A percentile compares a stretch with the other conserved stretches of the same genome.
phyloP scores from a whole-genome alignment of 2,113 vertebrate species.

The Hyperoodon ampullatus region DNA sequence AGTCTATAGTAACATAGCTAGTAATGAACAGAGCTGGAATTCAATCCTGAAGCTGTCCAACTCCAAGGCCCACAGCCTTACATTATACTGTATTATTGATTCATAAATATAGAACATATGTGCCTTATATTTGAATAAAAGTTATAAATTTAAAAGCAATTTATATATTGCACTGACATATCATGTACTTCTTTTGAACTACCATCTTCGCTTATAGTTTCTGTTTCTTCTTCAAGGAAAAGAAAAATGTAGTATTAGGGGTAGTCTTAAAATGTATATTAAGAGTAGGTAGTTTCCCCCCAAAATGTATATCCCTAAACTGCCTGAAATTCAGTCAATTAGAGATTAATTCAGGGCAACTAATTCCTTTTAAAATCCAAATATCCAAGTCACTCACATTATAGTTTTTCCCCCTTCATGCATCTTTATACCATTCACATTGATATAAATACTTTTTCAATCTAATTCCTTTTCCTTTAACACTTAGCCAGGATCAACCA shows the following conservation, averaged over 20 bases:
- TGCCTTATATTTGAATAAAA: background rate
- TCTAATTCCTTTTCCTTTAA: constrained; percentile 12
- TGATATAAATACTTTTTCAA: background rate
- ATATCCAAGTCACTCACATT: background rate
- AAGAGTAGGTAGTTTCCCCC: background rate
- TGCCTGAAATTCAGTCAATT: background rate
- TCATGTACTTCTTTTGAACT: constrained; percentile 51
- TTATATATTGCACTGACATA: constrained; percentile 43
- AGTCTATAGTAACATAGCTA: background rate
- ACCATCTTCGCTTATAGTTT: constrained; percentile 53
- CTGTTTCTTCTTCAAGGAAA: constrained; percentile 57
- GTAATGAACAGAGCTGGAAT: background rate
- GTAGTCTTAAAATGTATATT: background rate
- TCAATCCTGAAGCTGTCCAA: background rate
- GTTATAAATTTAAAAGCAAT: background rate
- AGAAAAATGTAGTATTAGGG: background rate
- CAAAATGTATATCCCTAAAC: background rate
- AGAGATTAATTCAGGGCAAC: background rate
- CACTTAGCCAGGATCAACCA: background rate
- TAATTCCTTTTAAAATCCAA: constrained; percentile 6
- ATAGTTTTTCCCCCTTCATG: background rate
- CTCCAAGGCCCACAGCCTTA: background rate
- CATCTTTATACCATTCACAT: background rate
- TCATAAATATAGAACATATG: background rate
- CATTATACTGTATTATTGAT: background rate